These are phyloP conservation scores for Heterocephalus glaber DNA, from an alignment of 2,113 vertebrate genomes.

Conservation along the genomic window DNA sequence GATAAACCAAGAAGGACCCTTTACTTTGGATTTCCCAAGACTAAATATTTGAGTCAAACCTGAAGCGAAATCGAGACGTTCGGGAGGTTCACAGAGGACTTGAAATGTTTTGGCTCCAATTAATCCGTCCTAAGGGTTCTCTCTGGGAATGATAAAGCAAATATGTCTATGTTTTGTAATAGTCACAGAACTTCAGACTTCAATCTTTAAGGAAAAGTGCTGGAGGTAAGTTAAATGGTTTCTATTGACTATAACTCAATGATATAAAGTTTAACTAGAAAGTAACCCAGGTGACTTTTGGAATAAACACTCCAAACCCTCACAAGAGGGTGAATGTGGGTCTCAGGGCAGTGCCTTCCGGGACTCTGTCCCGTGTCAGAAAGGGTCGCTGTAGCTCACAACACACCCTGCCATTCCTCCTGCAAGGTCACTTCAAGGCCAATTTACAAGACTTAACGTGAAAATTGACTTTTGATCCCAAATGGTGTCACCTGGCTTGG, in stretches of 20 bases:
- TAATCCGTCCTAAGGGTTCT: neutral
- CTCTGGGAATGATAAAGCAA: conserved; percentile 66
- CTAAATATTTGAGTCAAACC: conserved; percentile 48
- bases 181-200: conserved; percentile 10
- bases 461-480: conserved; percentile 2
- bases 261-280: conserved; percentile 19
- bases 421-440: neutral
- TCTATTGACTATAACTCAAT: conserved; percentile 20
- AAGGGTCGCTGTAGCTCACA: neutral
- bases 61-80: conserved; percentile 18
- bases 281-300: neutral
- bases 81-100: conserved; percentile 3
- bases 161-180: conserved; percentile 42
- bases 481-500: neutral
- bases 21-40: neutral
- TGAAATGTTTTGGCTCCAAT: neutral
- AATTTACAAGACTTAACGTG: neutral
- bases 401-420: neutral
- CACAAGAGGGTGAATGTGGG: neutral
- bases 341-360: neutral
- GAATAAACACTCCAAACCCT: conserved; percentile 15
- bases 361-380: neutral
- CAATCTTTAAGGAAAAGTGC: neutral
- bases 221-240: neutral
- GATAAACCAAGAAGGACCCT: neutral